A percentile compares a stretch with the other conserved stretches of the same genome.
phyloP scores from a whole-genome alignment of 1,140 invertebrate genomes.

The Papilio xuthus region DNA sequence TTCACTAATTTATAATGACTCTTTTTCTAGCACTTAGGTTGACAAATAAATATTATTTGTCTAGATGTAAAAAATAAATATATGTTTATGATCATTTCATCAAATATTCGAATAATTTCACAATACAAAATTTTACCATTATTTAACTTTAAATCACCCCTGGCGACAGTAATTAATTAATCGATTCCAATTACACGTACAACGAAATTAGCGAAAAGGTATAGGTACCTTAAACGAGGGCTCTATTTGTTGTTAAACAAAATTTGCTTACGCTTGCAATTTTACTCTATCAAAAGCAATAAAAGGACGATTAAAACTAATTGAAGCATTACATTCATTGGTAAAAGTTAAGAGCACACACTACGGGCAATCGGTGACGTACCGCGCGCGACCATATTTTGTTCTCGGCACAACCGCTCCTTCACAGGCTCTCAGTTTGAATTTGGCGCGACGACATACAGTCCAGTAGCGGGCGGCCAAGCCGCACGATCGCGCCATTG shows the following conservation, averaged over 20 bases:
- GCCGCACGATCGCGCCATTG: constrained; percentile 63
- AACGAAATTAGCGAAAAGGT: neutral
- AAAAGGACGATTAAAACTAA: constrained; percentile 35
- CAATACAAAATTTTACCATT: neutral
- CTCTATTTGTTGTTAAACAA: neutral
- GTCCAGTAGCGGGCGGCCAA: constrained; percentile 56
- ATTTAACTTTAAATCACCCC: neutral
- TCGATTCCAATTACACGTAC: neutral
- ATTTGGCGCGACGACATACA: constrained; percentile 67
- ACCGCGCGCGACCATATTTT: constrained; percentile 35
- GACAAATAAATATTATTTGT: too few species aligned
- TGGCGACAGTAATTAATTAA: neutral
- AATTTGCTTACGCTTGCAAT: constrained; percentile 23
- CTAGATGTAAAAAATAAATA: neutral
- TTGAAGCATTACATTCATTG: constrained; percentile 22
- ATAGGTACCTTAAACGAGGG: neutral
- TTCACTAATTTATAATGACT: too few species aligned
- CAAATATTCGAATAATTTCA: neutral
- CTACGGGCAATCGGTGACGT: constrained; percentile 32
- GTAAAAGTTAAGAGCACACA: constrained; percentile 29
- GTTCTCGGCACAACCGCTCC: constrained; percentile 44
- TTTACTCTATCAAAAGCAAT: constrained; percentile 28
- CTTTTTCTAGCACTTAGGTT: too few species aligned
- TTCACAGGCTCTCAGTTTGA: constrained; percentile 60
- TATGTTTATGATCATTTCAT: too few species aligned